Evolutionary conservation across 2,797 vertebrate genomes (phyloP), one percentile per base, ranked within the genome.

Genomic region (Selene dorsalis): DNA sequence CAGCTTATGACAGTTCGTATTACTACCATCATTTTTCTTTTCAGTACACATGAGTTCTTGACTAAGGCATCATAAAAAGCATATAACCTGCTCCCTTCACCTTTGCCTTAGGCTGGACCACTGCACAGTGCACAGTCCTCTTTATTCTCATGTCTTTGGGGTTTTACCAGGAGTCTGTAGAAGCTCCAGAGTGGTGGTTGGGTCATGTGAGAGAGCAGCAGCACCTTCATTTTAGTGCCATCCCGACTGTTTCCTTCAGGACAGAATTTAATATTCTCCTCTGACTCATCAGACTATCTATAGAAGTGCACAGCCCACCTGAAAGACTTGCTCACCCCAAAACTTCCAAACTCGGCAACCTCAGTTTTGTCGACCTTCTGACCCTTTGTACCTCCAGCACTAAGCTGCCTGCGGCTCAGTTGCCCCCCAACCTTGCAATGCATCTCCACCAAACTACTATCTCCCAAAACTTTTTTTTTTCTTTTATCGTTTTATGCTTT

Each of bases 321-420:
- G 50, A 61, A 60, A 58, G 30, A 75, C 59, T 26, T 8, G 20
- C n/a, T 69, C 47, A 41, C 11, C 14, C 18, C 28, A 12, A 50
- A 60, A 59, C 56, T 73, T 13, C 22, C 28, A 24, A 24, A 61
- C 28, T 73, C 45, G 10, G 70, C 6, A 22, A 22, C 22, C 45
- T 71, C 50, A 65, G 24, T 72, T 72, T 26, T 32, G 14, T 55
- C 35, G 45, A 61, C 72, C 61, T 64, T 32, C 32, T 82, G 45
- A 76, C 61, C 75, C 58, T 43, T 53, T 75, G 41, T 67, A 30
- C 67, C 59, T 80, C 35, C 60, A 80, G 47, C 69, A 53, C 30
- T 55, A 11, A 58, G 35, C 30, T 50, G 47, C 47, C 2, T 61
- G 26, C 20, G 30, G n/a, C 6, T 32, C 8, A 48, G 53, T 18